These are phyloP conservation scores for Smutsia gigantea DNA, from an alignment of 2,797 vertebrate genomes.

Conservation along the genomic window DNA sequence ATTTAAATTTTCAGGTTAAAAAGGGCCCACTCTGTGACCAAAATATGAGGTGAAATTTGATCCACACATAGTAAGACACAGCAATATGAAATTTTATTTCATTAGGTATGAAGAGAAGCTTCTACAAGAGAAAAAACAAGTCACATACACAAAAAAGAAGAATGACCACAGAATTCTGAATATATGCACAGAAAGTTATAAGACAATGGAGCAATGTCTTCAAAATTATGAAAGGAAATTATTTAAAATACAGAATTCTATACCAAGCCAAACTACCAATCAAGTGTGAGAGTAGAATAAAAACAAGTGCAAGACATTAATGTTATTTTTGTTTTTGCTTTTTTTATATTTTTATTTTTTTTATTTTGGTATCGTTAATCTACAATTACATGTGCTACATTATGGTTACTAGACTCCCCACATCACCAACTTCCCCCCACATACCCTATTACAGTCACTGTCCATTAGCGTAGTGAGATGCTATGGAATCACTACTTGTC, in stretches of 20 bases:
- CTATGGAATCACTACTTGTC: too few species aligned
- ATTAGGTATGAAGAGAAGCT: neutral
- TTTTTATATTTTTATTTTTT: too few species aligned
- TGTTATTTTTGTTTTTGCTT: neutral
- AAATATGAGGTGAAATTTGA: neutral
- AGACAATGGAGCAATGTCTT: neutral
- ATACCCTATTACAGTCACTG: too few species aligned
- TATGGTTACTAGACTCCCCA: too few species aligned
- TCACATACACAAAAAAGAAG: neutral
- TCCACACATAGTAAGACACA: neutral
- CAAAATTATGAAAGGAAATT: conserved; percentile 26
- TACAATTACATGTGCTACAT: too few species aligned
- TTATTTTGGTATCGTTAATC: too few species aligned
- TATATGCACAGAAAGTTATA: neutral
- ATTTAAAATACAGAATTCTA: neutral
- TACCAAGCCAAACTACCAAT: neutral
- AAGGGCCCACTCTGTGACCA: neutral
- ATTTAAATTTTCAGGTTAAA: conserved; percentile 11
- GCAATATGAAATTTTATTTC: neutral
- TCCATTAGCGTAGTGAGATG: too few species aligned
- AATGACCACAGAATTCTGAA: neutral
- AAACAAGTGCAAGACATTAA: neutral
- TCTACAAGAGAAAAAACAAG: neutral
- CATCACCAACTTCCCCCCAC: too few species aligned
- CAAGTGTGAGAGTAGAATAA: neutral